Evolutionary conservation across 2,113 vertebrate species (phyloP).

Genomic region (Ranitomeya variabilis): DNA sequence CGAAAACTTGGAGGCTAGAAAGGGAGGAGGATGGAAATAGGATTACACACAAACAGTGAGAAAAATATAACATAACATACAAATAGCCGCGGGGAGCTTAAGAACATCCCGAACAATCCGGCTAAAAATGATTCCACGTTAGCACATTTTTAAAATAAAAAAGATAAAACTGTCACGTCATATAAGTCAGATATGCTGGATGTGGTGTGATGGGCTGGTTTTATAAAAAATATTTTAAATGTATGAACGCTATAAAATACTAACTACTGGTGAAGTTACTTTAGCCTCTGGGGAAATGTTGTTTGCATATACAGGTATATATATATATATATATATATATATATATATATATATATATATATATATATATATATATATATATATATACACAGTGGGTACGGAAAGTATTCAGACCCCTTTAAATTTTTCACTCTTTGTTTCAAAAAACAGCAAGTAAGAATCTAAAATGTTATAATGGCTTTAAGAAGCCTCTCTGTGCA

Average conservation of each 20-base stretch:
- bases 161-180: background rate
- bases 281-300: background rate
- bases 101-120: background rate
- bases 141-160: slow-evolving; percentile 18
- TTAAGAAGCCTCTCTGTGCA: too few species aligned
- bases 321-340: too few species aligned
- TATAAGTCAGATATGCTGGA: background rate
- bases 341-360: too few species aligned
- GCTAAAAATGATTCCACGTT: slow-evolving; percentile 25
- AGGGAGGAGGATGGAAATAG: slow-evolving; percentile 18
- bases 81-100: slow-evolving; percentile 25
- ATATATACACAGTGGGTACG: too few species aligned
- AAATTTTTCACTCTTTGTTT: too few species aligned
- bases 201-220: background rate
- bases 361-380: too few species aligned
- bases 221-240: background rate
- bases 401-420: too few species aligned
- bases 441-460: too few species aligned
- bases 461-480: too few species aligned
- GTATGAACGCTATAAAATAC: background rate
- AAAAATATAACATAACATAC: slow-evolving; percentile 10
- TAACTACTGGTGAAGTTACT: background rate
- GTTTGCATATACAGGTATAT: too few species aligned
- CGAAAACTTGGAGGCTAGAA: slow-evolving; percentile 16
- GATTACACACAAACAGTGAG: slow-evolving; percentile 39